Percentiles rank a stretch among this genome's conserved stretches.
These are phyloP conservation scores for Pseudochirops corinnae DNA, from an alignment of 2,797 vertebrate species.

Conservation along the genomic window DNA sequence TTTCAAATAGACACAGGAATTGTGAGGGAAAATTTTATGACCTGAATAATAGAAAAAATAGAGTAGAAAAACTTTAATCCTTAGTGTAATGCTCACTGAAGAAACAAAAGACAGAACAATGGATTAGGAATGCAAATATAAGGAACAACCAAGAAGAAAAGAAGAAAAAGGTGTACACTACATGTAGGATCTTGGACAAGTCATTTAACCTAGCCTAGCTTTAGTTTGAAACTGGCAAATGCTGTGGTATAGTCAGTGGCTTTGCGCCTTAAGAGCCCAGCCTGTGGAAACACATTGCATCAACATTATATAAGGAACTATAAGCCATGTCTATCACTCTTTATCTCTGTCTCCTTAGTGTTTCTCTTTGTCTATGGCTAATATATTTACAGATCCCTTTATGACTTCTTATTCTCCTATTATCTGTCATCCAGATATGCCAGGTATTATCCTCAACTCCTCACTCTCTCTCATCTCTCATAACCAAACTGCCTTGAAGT, in stretches of 20 bases:
- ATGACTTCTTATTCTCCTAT: neutral
- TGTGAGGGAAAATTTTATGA: neutral
- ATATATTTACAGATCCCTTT: neutral
- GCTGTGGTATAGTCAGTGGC: neutral
- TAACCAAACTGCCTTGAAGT: neutral
- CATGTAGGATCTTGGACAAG: neutral
- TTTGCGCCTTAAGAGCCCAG: neutral
- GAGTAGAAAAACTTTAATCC: no score
- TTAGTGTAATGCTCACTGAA: no score
- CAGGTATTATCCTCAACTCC: neutral
- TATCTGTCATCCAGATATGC: neutral
- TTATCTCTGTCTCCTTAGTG: neutral
- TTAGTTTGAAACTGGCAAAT: neutral
- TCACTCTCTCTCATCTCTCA: neutral
- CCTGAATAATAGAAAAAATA: no score
- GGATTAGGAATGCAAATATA: no score
- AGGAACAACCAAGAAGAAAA: no score
- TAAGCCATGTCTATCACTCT: neutral
- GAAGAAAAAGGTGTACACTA: no score
- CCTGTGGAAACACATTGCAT: neutral
- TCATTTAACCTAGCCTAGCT: neutral
- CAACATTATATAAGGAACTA: neutral
- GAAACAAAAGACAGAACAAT: no score
- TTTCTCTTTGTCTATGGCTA: neutral
- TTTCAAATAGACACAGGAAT: neutral